These are phyloP conservation scores for Anas platyrhynchos DNA, from an alignment of 2,113 vertebrate species.

Conservation along the genomic window DNA sequence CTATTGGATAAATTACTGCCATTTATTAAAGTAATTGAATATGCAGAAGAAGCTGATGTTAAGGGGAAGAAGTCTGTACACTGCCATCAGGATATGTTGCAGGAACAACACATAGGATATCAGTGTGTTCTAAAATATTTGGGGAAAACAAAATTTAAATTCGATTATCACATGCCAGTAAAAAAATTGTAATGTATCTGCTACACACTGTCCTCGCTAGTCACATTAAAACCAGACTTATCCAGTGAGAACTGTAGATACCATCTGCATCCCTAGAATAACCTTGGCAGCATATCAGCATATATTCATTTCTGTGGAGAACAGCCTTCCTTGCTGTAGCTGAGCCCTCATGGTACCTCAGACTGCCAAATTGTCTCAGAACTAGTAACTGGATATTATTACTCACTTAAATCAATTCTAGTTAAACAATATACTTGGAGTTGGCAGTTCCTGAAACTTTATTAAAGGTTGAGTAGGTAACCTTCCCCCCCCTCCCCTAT, in stretches of 20 bases:
- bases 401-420: conserved; percentile 13
- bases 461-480: background rate
- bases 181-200: background rate
- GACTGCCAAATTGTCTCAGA: conserved; percentile 48
- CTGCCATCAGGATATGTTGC: background rate
- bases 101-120: background rate
- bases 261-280: conserved; percentile 60
- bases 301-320: conserved; percentile 30
- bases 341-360: conserved; percentile 29
- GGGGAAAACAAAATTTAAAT: conserved; percentile 21
- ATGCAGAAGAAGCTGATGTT: background rate
- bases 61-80: background rate
- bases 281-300: conserved; percentile 43
- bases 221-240: background rate
- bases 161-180: background rate
- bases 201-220: background rate
- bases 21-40: background rate
- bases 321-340: conserved; percentile 3
- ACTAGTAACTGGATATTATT: conserved; percentile 46
- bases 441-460: conserved; percentile 2
- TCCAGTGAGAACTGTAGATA: conserved; percentile 15
- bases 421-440: conserved; percentile 4
- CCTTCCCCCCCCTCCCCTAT: background rate
- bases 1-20: background rate
- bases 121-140: background rate